Evolutionary conservation across 2,888 invertebrate genomes (phyloP).

Genomic region (Drosophila engyochracea): DNA sequence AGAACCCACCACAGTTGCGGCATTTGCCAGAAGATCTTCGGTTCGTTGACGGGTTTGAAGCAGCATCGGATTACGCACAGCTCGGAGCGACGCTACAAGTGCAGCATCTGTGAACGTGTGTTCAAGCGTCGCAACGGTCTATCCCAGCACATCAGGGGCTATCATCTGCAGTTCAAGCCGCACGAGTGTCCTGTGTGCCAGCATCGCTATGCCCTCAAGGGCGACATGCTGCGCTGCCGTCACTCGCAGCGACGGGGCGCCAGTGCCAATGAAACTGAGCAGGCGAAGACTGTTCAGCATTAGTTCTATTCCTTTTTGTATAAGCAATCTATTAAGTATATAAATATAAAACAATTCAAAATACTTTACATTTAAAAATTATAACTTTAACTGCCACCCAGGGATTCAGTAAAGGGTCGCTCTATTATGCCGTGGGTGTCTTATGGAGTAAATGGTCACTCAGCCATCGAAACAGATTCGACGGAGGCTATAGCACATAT

Average conservation of each 20-base stretch:
- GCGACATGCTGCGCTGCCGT: slow-evolving; percentile 84
- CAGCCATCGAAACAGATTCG: background rate
- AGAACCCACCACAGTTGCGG: slow-evolving; percentile 52
- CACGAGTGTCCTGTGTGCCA: slow-evolving; percentile 83
- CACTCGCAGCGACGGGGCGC: slow-evolving; percentile 79
- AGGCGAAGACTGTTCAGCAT: slow-evolving; percentile 1
- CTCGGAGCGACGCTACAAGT: slow-evolving; percentile 81
- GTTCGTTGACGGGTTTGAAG: slow-evolving; percentile 71
- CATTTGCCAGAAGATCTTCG: slow-evolving; percentile 61
- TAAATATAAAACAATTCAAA: background rate
- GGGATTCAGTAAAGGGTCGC: background rate
- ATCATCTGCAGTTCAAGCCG: slow-evolving; percentile 84
- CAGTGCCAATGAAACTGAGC: slow-evolving; percentile 4
- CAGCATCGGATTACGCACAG: slow-evolving; percentile 84
- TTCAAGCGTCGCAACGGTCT: slow-evolving; percentile 84
- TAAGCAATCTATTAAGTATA: background rate
- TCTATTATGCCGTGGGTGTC: background rate
- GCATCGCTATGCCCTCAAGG: slow-evolving; percentile 83
- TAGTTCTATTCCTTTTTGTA: background rate
- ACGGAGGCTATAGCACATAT: background rate
- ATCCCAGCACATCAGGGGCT: slow-evolving; percentile 84
- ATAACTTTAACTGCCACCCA: background rate
- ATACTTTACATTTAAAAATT: background rate
- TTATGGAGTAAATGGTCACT: background rate
- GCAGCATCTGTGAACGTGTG: slow-evolving; percentile 80